Conservation (phyloP, 2,797 vertebrate genomes). For the Spondyliosoma cantharus region DNA sequence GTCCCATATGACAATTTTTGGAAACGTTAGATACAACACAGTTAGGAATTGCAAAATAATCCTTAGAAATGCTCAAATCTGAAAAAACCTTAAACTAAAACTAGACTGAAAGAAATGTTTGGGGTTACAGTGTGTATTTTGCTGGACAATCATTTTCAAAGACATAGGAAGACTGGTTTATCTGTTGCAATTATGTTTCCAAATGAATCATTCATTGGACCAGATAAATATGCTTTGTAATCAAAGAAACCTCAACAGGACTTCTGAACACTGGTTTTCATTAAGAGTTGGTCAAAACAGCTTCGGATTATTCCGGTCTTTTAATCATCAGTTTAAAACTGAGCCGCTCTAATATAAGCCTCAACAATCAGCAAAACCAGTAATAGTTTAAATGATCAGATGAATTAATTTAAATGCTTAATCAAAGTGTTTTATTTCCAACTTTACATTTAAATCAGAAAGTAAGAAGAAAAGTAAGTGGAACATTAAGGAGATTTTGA, state of each 20-base stretch:
- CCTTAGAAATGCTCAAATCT: neutral
- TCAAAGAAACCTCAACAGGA: neutral
- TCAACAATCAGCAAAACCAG: neutral
- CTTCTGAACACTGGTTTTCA: neutral
- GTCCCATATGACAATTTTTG: neutral
- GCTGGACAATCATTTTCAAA: slow-evolving; percentile 8
- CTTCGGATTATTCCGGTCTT: neutral
- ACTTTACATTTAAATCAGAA: neutral
- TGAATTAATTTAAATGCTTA: neutral
- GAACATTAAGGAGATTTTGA: neutral
- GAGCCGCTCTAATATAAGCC: neutral
- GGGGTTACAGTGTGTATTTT: neutral
- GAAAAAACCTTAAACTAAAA: neutral
- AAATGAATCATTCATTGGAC: slow-evolving; percentile 8
- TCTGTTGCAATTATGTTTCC: neutral
- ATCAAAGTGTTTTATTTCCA: neutral
- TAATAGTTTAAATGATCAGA: neutral
- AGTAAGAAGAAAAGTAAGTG: neutral
- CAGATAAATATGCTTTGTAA: neutral
- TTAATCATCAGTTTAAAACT: neutral
- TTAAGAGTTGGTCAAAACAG: neutral
- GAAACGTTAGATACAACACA: neutral
- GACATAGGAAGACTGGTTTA: neutral
- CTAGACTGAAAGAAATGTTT: slow-evolving; percentile 5
- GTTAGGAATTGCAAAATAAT: slow-evolving; percentile 6